Conservation (phyloP, 2,797 vertebrate species). For the Enteromius viviparus region DNA sequence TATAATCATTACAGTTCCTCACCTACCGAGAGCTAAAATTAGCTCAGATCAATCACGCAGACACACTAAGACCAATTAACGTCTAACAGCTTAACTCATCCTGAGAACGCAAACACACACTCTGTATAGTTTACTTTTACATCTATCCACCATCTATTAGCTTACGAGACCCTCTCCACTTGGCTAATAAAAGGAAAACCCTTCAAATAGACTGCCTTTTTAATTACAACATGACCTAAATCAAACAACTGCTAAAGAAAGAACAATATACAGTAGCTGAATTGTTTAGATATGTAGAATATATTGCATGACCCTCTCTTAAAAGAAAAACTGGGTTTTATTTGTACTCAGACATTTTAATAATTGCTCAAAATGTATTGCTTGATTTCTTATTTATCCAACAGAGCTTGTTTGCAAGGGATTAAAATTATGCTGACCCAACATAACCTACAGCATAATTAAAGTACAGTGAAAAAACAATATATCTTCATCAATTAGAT, state of each 20-base stretch:
- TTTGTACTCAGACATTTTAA: background rate
- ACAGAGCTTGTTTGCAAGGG: background rate
- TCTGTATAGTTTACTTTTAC: constrained; percentile 32
- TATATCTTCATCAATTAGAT: constrained; percentile 18
- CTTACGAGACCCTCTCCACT: constrained; percentile 13
- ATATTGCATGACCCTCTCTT: background rate
- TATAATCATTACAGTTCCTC: constrained; percentile 45
- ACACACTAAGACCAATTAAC: constrained; percentile 51
- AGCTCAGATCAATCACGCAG: constrained; percentile 47
- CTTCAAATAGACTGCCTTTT: constrained; percentile 29
- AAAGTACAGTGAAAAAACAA: background rate
- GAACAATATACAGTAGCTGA: background rate
- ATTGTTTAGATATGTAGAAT: background rate
- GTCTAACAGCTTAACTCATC: constrained; percentile 45
- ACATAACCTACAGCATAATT: constrained; percentile 1
- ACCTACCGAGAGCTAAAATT: constrained; percentile 44
- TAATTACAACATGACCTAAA: constrained; percentile 36
- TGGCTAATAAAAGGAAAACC: constrained; percentile 34
- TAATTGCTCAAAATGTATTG: background rate
- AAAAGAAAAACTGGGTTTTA: background rate
- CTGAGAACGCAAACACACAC: constrained; percentile 35
- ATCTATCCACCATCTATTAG: constrained; percentile 29
- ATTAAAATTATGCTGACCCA: background rate
- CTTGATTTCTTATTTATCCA: background rate
- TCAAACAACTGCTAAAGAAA: constrained; percentile 19